Evolutionary conservation across 2,888 invertebrate species (phyloP), one percentile per base, ranked within the genome.

Genomic region (Parelbella ahira): DNA sequence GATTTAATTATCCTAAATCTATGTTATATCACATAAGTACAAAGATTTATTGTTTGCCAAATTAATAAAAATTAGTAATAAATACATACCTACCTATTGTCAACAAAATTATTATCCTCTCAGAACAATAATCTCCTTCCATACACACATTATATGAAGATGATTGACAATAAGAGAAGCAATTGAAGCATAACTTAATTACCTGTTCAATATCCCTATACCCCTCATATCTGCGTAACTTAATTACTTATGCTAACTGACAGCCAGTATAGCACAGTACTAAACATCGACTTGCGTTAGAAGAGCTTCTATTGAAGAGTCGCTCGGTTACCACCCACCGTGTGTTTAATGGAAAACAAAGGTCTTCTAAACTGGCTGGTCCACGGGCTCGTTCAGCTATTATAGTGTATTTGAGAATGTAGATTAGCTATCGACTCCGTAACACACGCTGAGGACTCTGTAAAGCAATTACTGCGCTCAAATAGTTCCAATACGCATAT

Each of bases 171-270:
- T 68, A 51, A 56, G 59, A 56, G 61, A 64, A 62, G 55, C 65
- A 68, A 71, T 76, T 69, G 67, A 64, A 58, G 68, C 59, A 57
- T 79, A 80, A 83, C 74, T 71, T 74, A 73, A 82, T 84, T 81
- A 82, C 75, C 74, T 76, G 72, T 66, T 71, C 62, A 60, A 74
- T 71, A 78, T 73, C 74, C 68, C 68, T 56, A 63, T 73, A 68
- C 81, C 81, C 84, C 75, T 81, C 80, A 77, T 73, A 79, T 72
- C 72, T 60, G 53, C 63, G 68, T 81, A 84, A 84, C 77, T 75
- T 71, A 77, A 84, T 86, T 84, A 84, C 79, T 68, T 67, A 72
- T 64, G 63, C 74, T 65, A 72, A 68, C 70, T 72, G 66, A 67
- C 72, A 63, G 68, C 72, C 63, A 74, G 74, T 61, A 62, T 63